Conservation (phyloP, 2,797 vertebrate species). For the Eidolon dupreanum region DNA sequence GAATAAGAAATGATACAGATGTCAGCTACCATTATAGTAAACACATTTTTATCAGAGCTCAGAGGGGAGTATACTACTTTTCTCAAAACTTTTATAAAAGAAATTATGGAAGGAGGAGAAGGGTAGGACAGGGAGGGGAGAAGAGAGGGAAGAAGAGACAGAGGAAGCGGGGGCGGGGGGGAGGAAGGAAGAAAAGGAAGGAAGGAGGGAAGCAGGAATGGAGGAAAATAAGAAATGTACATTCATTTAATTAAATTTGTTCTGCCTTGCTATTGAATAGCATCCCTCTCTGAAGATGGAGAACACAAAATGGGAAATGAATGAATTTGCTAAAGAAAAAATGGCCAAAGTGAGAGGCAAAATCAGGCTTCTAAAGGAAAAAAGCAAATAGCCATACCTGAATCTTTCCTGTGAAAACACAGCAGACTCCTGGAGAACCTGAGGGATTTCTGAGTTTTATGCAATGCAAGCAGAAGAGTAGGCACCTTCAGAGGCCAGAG, state of each 20-base stretch:
- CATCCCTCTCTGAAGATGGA: neutral
- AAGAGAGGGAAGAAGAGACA: neutral
- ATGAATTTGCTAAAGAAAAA: neutral
- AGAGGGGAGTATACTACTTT: neutral
- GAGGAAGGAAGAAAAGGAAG: neutral
- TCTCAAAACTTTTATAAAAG: neutral
- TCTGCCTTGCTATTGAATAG: neutral
- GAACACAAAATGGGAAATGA: constrained; percentile 10
- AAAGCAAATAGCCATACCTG: neutral
- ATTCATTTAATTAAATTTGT: constrained; percentile 15
- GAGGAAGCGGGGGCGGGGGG: accelerated
- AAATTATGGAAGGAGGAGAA: neutral
- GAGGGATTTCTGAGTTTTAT: neutral
- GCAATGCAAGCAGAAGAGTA: neutral
- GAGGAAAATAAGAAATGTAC: neutral
- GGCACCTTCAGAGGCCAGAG: neutral
- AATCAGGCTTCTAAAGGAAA: neutral
- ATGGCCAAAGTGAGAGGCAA: neutral
- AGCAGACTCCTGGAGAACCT: neutral
- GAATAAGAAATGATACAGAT: constrained; percentile 28
- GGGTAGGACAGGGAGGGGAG: neutral
- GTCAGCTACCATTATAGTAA: neutral
- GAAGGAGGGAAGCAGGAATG: neutral
- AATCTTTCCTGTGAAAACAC: neutral
- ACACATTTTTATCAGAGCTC: neutral